These are phyloP conservation scores for Lithophane ornitopus DNA, from an alignment of 2,888 invertebrate genomes.

Conservation along the genomic window DNA sequence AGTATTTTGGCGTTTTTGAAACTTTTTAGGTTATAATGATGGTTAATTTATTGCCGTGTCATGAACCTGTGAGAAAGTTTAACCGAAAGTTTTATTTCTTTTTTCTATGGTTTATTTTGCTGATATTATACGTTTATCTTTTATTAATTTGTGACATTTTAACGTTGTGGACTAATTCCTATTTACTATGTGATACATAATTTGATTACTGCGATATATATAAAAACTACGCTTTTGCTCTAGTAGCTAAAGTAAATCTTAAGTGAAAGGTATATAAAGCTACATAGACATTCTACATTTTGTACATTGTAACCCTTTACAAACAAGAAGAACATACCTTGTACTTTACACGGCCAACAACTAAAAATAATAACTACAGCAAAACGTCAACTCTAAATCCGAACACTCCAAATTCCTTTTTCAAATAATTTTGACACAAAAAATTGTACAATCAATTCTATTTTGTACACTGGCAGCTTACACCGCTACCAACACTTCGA, in stretches of 20 bases:
- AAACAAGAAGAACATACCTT: not conserved
- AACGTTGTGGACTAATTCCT: not conserved
- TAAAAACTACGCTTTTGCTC: too few species aligned
- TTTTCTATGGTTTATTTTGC: not conserved
- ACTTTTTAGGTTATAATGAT: conserved; percentile 71
- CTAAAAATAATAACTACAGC: conserved; percentile 32
- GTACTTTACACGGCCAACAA: conserved; percentile 4
- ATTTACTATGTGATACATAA: too few species aligned
- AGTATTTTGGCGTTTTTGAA: conserved; percentile 76
- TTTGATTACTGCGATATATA: not conserved
- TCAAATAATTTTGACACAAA: conserved; percentile 69
- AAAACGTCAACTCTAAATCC: conserved; percentile 61
- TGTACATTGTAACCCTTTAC: not conserved
- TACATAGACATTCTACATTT: too few species aligned
- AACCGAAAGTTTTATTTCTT: conserved; percentile 62
- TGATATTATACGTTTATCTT: too few species aligned
- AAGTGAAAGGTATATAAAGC: not conserved
- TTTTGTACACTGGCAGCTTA: conserved; percentile 88
- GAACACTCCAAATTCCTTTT: conserved; percentile 76
- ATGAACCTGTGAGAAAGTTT: conserved; percentile 74
- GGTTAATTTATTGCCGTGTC: conserved; percentile 74
- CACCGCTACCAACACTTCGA: conserved; percentile 79
- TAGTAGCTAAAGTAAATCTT: not conserved
- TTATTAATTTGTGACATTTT: not conserved
- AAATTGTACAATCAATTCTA: conserved; percentile 79